Conservation (phyloP, 2,113 vertebrate species). For the Orcinus orca region DNA sequence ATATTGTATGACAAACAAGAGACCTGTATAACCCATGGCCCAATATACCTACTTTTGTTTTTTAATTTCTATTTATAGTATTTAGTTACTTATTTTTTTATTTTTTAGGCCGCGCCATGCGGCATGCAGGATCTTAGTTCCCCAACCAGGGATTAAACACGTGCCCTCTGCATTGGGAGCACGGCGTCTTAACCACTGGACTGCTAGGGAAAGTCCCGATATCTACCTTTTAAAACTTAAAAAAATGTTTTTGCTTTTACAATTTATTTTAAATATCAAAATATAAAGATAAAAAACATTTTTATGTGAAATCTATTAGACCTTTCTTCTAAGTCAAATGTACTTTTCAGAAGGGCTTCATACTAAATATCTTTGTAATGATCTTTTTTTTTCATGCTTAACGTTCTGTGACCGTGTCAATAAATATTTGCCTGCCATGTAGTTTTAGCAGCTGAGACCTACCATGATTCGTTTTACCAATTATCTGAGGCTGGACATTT, state of each 20-base stretch:
- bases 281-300: neutral
- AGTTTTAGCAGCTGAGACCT: neutral
- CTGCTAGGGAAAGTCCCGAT: neutral
- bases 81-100: too few relatives aligned
- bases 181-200: too few relatives aligned
- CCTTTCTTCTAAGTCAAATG: neutral
- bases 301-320: neutral
- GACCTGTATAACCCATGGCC: neutral
- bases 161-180: too few relatives aligned
- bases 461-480: too few relatives aligned
- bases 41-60: neutral
- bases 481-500: neutral
- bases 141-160: too few relatives aligned
- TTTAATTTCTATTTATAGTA: too few relatives aligned
- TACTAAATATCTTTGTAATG: neutral
- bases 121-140: too few relatives aligned
- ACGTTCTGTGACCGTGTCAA: neutral
- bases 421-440: neutral
- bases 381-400: neutral
- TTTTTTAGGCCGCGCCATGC: too few relatives aligned
- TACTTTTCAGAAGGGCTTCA: neutral
- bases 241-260: neutral
- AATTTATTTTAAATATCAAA: conserved; percentile 32
- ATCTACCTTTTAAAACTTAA: neutral
- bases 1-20: neutral